phyloP scores from a whole-genome alignment of 2,888 invertebrate genomes.

The Eupelmus urozonus region DNA sequence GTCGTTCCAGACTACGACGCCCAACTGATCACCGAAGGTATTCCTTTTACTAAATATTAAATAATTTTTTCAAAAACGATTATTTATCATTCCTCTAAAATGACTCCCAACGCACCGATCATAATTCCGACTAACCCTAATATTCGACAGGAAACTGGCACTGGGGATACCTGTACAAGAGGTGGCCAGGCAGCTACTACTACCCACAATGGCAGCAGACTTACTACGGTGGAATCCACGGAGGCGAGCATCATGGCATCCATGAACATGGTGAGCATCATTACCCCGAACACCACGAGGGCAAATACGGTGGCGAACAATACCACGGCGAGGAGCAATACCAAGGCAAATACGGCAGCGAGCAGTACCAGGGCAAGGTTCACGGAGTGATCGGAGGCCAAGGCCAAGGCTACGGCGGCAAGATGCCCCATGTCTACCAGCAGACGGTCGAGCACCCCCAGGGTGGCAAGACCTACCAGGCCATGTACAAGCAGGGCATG shows the following conservation, averaged over 20 bases:
- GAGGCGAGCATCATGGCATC: constrained; percentile 24
- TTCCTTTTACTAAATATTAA: not conserved
- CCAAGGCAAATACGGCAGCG: not conserved
- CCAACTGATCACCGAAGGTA: constrained; percentile 54
- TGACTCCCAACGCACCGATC: too few relatives aligned
- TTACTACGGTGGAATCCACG: constrained; percentile 53
- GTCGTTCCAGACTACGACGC: constrained; percentile 67
- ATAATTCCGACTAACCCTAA: too few relatives aligned
- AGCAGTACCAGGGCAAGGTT: not conserved
- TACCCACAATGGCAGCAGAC: constrained; percentile 65
- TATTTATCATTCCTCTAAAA: too few relatives aligned
- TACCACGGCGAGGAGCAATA: constrained; percentile 1
- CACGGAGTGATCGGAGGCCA: not conserved
- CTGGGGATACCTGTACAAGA: constrained; percentile 68
- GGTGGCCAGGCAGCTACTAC: constrained; percentile 64
- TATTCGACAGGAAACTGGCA: constrained; percentile 63
- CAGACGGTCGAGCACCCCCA: not conserved
- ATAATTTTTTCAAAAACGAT: not conserved
- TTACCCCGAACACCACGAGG: constrained; percentile 42
- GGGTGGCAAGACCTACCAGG: not conserved
- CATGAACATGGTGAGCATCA: constrained; percentile 14
- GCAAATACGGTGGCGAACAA: not conserved
- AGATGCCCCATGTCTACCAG: not conserved
- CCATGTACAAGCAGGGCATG: constrained; percentile 49
- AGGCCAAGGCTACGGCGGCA: not conserved